A percentile compares a stretch with the other conserved stretches of the same genome.
These are phyloP conservation scores for Montipora cactus DNA, from an alignment of 64 coral and sea anemone genomes.

Conservation along the genomic window DNA sequence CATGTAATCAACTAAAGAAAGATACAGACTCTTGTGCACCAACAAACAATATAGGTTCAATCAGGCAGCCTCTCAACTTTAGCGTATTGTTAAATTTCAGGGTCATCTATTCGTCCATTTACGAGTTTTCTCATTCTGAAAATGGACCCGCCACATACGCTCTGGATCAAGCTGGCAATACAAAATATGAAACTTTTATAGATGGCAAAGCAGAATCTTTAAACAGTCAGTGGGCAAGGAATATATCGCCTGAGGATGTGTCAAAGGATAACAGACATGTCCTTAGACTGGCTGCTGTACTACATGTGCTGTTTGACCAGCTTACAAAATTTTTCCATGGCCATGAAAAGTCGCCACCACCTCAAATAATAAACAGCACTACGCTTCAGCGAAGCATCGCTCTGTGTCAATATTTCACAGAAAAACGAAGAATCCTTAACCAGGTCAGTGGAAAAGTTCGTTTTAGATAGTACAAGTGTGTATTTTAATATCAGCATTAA, in stretches of 20 bases:
- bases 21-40: too few relatives aligned
- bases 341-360: background rate
- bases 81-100: background rate
- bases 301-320: conserved; percentile 27
- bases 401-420: conserved; percentile 15
- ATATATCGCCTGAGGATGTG: background rate
- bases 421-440: conserved; percentile 36
- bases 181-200: background rate
- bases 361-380: background rate
- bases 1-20: too few relatives aligned
- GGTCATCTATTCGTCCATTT: conserved; percentile 13
- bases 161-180: background rate
- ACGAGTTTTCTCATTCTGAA: conserved; percentile 19
- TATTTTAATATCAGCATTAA: too few relatives aligned
- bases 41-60: background rate
- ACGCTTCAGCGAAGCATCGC: background rate
- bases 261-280: conserved; percentile 43
- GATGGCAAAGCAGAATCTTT: background rate
- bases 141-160: background rate
- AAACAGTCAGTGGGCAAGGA: conserved; percentile 17
- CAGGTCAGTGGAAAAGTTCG: conserved; percentile 20
- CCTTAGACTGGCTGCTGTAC: conserved; percentile 3
- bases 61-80: background rate
- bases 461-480: too few relatives aligned
- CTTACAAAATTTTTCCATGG: background rate